phyloP scores from a whole-genome alignment of 2,797 vertebrate genomes.

The Etheostoma perlongum region DNA sequence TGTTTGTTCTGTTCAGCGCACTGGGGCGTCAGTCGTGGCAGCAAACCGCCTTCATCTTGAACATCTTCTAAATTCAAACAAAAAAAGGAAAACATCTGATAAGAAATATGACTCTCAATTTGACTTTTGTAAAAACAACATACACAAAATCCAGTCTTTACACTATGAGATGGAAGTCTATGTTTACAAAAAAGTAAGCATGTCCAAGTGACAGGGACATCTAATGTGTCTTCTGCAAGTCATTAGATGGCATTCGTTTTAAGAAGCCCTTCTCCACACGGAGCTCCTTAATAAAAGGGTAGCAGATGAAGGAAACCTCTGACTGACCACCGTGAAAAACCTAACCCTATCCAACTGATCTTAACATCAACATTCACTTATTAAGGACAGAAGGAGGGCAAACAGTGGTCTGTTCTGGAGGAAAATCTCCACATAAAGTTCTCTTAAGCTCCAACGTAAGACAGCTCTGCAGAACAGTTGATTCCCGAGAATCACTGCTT shows the following conservation, averaged over 20 bases:
- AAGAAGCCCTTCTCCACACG: conserved; percentile 45
- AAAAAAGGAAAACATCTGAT: neutral
- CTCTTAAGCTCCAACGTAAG: neutral
- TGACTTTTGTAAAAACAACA: neutral
- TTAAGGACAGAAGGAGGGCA: conserved; percentile 21
- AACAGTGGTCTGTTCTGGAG: conserved; percentile 26
- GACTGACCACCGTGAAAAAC: conserved; percentile 45
- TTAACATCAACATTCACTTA: conserved; percentile 42
- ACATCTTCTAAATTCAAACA: conserved; percentile 88
- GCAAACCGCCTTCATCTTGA: conserved; percentile 88
- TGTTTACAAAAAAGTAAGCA: conserved; percentile 29
- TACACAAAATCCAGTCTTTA: neutral
- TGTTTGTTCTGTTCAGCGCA: conserved; percentile 85
- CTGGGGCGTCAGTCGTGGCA: conserved; percentile 86
- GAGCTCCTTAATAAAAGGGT: conserved; percentile 60
- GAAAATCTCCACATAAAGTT: conserved; percentile 34
- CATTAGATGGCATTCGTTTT: conserved; percentile 47
- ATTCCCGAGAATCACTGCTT: conserved; percentile 16
- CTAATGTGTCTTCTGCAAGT: conserved; percentile 24
- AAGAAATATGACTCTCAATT: neutral
- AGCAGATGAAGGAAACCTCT: conserved; percentile 50
- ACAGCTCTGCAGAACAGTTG: conserved; percentile 26
- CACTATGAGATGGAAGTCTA: conserved; percentile 4
- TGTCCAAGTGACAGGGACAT: conserved; percentile 7
- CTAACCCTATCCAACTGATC: conserved; percentile 29